Base-by-base conservation (phyloP, 2,888 invertebrate genomes). In the Melinaea marsaeus region DNA sequence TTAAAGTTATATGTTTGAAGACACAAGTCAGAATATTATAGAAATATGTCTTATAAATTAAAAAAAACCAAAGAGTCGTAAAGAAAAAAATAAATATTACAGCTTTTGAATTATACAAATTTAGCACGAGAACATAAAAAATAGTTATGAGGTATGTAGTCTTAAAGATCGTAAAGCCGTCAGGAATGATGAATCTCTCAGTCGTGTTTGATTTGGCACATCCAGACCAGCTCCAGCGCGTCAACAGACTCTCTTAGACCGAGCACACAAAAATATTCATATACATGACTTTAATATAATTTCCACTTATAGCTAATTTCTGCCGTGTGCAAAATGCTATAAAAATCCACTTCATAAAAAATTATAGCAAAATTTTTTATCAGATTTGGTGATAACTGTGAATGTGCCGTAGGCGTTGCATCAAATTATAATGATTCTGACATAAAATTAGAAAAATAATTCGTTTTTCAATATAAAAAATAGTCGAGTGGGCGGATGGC, bases 401-500 rank as follows among this genome's bases (percentile, higher is more conserved):
- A 51, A 51, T 51, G 32, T 51, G 6, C 32, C 22, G 51, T 51
- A 32, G 60, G 46, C 45, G 56, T 61, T 34, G 42, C 58, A 64
- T 61, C 66, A 74, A 74, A 78, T 71, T 77, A 80, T 79, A 75
- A 78, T 71, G 75, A 71, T 72, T 68, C 67, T 75, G 76, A 79
- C 79, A 76, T 79, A 79, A 79, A 79, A 79, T 72, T 73, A 70
- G 76, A 78, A 74, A 78, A 79, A 79, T 79, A 76, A 74, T 69
- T 69, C 69, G 71, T 73, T 74, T 70, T 69, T 73, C 67, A 67
- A 73, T 72, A 69, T 67, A 32, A 32, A 51, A 69, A 33, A 37
- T 35, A 59, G 45, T 57, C 55, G 46, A 64, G 75, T 73, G 71
- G 75, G 74, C 70, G 74, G 70, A 61, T 63, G 69, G 64, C 65